Conservation (phyloP, 2,113 vertebrate species). For the Phaethornis superciliosus region DNA sequence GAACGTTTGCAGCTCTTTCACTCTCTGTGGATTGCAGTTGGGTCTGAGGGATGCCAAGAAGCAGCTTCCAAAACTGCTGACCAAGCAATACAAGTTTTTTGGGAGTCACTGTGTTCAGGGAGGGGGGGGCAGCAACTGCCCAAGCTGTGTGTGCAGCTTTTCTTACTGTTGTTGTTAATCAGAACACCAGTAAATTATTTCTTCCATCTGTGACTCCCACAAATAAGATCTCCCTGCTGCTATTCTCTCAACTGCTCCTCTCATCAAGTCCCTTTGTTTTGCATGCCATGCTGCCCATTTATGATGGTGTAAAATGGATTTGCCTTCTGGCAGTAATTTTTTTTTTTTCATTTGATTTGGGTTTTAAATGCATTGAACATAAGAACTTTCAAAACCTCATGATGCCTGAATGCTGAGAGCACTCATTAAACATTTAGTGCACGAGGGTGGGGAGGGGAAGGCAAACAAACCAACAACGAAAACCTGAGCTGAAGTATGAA, state of each 20-base stretch:
- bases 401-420: slow-evolving; percentile 28
- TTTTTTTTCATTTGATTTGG: background rate
- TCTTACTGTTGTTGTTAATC: background rate
- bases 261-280: background rate
- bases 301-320: background rate
- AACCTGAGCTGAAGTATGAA: background rate
- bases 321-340: background rate
- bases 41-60: background rate
- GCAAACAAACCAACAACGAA: background rate
- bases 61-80: background rate
- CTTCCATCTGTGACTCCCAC: background rate
- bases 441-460: background rate
- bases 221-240: background rate
- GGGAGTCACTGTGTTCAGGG: background rate
- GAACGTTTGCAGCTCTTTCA: background rate
- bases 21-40: background rate
- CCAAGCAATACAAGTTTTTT: background rate
- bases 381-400: slow-evolving; percentile 15
- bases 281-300: background rate
- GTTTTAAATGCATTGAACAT: background rate
- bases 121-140: background rate
- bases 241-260: background rate
- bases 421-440: slow-evolving; percentile 2
- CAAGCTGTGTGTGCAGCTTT: background rate
- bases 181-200: background rate